A percentile compares a stretch with the other conserved stretches of the same genome.
Evolutionary conservation across 1,140 invertebrate species (phyloP).

Genomic region (Daktulosphaira vitifoliae): DNA sequence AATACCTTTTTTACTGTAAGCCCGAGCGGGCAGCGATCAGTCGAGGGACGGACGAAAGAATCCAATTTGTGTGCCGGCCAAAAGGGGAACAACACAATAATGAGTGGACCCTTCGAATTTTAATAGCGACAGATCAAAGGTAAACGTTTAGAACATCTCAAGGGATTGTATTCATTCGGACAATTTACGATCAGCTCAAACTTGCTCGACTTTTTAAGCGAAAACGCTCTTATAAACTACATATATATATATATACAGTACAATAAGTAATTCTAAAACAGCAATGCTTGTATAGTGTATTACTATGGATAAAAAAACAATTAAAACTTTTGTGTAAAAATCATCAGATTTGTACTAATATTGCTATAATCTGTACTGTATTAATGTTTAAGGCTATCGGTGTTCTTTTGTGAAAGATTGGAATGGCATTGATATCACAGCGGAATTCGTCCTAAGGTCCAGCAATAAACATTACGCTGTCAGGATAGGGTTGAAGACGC

Average conservation of each 20-base stretch:
- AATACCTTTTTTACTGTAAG: slow-evolving; percentile 32
- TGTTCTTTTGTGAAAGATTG: too few relatives aligned
- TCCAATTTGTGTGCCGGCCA: slow-evolving; percentile 22
- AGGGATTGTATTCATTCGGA: slow-evolving; percentile 24
- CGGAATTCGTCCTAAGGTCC: background rate
- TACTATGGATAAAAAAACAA: too few relatives aligned
- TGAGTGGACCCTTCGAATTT: slow-evolving; percentile 32
- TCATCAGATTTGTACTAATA: too few relatives aligned
- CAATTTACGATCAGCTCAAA: slow-evolving; percentile 6
- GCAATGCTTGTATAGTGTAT: too few relatives aligned
- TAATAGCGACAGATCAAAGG: slow-evolving; percentile 32
- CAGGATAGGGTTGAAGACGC: background rate
- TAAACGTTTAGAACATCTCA: slow-evolving; percentile 10
- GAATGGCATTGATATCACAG: slow-evolving; percentile 23
- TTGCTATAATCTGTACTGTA: too few relatives aligned
- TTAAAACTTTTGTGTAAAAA: too few relatives aligned
- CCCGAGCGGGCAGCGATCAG: background rate
- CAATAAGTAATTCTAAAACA: too few relatives aligned
- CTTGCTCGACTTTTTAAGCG: too few relatives aligned
- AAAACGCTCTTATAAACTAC: slow-evolving; percentile 5
- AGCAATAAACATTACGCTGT: slow-evolving; percentile 17
- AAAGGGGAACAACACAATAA: slow-evolving; percentile 25
- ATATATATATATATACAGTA: too few relatives aligned
- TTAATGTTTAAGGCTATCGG: too few relatives aligned
- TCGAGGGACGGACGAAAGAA: background rate